A percentile compares a stretch with the other conserved stretches of the same genome.
phyloP scores from a whole-genome alignment of 1,140 invertebrate genomes.

The Penaeus japonicus region DNA sequence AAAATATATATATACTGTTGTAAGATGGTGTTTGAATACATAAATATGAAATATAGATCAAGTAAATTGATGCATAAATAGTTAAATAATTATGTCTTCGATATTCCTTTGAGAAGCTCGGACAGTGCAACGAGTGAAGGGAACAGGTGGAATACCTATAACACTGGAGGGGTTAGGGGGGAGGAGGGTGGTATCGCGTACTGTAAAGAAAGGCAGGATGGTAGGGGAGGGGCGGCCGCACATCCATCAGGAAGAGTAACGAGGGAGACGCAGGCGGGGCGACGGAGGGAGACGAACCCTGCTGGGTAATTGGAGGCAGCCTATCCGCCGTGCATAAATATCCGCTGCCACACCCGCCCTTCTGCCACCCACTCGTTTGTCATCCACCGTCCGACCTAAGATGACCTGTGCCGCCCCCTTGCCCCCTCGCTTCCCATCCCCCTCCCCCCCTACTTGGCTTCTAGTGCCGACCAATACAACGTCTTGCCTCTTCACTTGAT shows the following conservation, averaged over 20 bases:
- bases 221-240: background rate
- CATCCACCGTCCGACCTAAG: conserved; percentile 29
- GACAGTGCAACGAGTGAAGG: background rate
- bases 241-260: conserved; percentile 54
- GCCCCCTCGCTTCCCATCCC: background rate
- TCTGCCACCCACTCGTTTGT: conserved; percentile 48
- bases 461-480: no score
- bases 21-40: background rate
- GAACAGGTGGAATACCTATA: background rate
- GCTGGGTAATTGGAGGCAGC: conserved; percentile 56
- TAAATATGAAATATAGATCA: background rate
- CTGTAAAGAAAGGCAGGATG: background rate
- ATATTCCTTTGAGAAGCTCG: background rate
- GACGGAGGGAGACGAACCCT: conserved; percentile 55
- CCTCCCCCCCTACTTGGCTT: background rate
- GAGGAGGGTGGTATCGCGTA: background rate
- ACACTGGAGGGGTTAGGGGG: background rate
- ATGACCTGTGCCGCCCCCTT: conserved; percentile 21
- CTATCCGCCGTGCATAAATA: conserved; percentile 54
- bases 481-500: no score
- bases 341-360: conserved; percentile 43
- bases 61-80: background rate
- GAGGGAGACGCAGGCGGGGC: conserved; percentile 42
- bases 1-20: background rate
- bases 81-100: background rate